These are phyloP conservation scores for Muschampia plurimacula DNA, from an alignment of 2,888 invertebrate genomes.

Conservation along the genomic window DNA sequence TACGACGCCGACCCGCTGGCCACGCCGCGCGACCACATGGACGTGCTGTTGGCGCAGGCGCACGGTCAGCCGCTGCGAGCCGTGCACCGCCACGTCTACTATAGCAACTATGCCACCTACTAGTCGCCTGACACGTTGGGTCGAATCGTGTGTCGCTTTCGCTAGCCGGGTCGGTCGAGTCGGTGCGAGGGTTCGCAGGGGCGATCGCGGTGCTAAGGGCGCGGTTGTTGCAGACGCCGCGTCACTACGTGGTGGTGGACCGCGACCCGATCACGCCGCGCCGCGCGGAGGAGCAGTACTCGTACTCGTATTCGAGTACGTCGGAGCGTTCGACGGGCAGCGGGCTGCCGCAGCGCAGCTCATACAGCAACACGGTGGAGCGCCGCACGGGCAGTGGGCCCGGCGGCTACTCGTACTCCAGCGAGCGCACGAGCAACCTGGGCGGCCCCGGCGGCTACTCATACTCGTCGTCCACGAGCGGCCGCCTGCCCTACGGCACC, in stretches of 20 bases:
- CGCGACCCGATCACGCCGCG: conserved; percentile 88
- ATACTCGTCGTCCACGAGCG: conserved; percentile 91
- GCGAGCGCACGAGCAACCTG: conserved; percentile 90
- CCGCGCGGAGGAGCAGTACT: conserved; percentile 93
- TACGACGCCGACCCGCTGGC: conserved; percentile 86
- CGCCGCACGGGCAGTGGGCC: conserved; percentile 89
- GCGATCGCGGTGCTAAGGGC: conserved; percentile 59
- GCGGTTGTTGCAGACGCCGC: conserved; percentile 92
- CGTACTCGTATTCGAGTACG: conserved; percentile 91
- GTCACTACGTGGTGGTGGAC: conserved; percentile 94
- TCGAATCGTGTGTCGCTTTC: conserved; percentile 77
- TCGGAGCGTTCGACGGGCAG: conserved; percentile 80
- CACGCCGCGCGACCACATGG: conserved; percentile 88
- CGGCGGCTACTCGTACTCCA: conserved; percentile 91
- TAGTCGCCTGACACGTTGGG: conserved; percentile 55
- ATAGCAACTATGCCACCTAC: conserved; percentile 83
- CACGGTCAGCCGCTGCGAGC: conserved; percentile 84
- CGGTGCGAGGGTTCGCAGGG: conserved; percentile 59
- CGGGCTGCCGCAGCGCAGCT: conserved; percentile 86
- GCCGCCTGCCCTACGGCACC: conserved; percentile 93
- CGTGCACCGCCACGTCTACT: conserved; percentile 81
- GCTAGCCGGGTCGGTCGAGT: conserved; percentile 67
- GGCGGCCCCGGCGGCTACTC: conserved; percentile 94
- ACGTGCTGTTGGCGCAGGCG: conserved; percentile 86
- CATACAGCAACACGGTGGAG: conserved; percentile 89